A percentile compares a stretch with the other conserved stretches of the same genome.
phyloP scores from a whole-genome alignment of 1,140 invertebrate species.

The Choristoneura fumiferana region DNA sequence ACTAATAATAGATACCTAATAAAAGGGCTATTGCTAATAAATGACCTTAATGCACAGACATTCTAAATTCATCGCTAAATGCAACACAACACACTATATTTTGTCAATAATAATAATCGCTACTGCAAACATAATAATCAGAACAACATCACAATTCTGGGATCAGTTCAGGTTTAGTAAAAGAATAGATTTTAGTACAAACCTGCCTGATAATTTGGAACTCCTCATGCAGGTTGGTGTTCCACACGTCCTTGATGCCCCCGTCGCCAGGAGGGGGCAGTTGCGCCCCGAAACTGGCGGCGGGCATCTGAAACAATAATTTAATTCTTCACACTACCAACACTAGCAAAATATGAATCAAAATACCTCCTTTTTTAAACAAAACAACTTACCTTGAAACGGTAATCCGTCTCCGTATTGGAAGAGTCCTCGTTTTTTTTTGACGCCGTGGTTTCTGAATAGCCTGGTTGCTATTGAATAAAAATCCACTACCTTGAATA shows the following conservation, averaged over 20 bases:
- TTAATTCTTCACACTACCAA: conserved; percentile 5
- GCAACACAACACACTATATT: no score
- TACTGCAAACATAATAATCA: no score
- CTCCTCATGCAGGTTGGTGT: conserved; percentile 97
- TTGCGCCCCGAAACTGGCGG: conserved; percentile 62
- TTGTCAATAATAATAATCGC: no score
- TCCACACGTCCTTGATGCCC: conserved; percentile 98
- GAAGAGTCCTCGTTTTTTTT: conserved; percentile 18
- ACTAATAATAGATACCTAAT: no score
- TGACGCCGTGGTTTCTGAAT: conserved; percentile 9
- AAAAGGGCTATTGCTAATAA: no score
- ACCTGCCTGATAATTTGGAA: conserved; percentile 94
- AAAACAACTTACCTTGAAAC: conserved; percentile 18
- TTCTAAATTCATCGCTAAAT: no score
- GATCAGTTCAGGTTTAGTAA: no score
- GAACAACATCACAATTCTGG: no score
- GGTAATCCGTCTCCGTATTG: conserved; percentile 16
- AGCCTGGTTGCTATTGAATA: no score
- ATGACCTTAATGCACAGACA: no score
- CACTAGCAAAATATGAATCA: conserved; percentile 15
- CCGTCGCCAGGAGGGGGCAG: conserved; percentile 86
- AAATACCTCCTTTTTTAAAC: neutral
- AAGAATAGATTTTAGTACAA: conserved; percentile 17
- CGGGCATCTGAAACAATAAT: conserved; percentile 63
- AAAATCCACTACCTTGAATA: no score